Evolutionary conservation across 2,888 invertebrate genomes (phyloP).

Genomic region (Fissipunctia ypsillon): DNA sequence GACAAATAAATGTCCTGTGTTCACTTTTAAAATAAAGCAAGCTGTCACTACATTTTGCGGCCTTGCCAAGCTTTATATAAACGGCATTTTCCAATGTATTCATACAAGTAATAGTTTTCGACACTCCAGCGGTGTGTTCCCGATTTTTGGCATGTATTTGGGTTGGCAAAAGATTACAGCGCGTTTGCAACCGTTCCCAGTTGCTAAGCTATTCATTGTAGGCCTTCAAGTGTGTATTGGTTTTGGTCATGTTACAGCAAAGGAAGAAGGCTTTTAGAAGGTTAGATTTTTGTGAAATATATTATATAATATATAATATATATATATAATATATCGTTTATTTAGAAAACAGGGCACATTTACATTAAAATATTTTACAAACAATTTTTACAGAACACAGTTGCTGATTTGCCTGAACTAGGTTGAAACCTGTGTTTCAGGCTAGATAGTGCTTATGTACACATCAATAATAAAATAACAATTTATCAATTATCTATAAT

Average conservation of each 20-base stretch:
- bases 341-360: too few relatives aligned
- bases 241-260: background rate
- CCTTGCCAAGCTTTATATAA: conserved; percentile 37
- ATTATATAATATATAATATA: too few relatives aligned
- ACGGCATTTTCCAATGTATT: conserved; percentile 45
- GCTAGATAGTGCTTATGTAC: too few relatives aligned
- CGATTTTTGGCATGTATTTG: conserved; percentile 46
- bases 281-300: too few relatives aligned
- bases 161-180: conserved; percentile 40
- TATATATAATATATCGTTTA: too few relatives aligned
- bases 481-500: too few relatives aligned
- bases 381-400: too few relatives aligned
- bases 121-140: conserved; percentile 10
- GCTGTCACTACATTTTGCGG: conserved; percentile 2
- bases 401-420: too few relatives aligned
- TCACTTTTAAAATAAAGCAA: conserved; percentile 4
- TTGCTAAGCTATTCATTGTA: conserved; percentile 17
- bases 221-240: conserved; percentile 7
- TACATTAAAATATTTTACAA: too few relatives aligned
- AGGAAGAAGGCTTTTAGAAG: too few relatives aligned
- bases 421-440: too few relatives aligned
- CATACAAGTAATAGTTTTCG: conserved; percentile 50
- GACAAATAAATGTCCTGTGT: conserved; percentile 3
- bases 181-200: conserved; percentile 20
- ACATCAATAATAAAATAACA: too few relatives aligned